phyloP scores from a whole-genome alignment of 2,113 vertebrate species.

The Ancistrus triradiatus region DNA sequence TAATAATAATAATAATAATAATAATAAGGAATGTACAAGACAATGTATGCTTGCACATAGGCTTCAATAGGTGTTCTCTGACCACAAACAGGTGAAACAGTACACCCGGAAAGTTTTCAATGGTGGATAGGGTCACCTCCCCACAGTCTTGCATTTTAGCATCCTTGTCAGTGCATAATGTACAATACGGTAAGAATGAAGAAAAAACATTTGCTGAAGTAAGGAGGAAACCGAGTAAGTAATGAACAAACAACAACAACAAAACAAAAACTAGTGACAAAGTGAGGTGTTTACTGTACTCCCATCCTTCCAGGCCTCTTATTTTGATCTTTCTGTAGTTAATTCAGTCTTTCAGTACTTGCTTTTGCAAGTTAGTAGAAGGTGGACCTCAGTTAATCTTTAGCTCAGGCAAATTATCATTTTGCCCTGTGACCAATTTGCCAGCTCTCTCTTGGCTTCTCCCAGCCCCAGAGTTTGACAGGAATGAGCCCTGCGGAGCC shows the following conservation, averaged over 20 bases:
- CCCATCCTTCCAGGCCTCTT: constrained; percentile 21
- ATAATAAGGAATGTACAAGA: too few relatives aligned
- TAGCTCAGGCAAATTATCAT: constrained; percentile 47
- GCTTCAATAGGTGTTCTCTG: too few relatives aligned
- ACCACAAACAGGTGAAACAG: too few relatives aligned
- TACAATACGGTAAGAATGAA: too few relatives aligned
- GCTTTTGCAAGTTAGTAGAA: constrained; percentile 40
- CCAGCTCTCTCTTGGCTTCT: constrained; percentile 17
- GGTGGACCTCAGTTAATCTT: constrained; percentile 48
- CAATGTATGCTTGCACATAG: too few relatives aligned
- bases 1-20: too few relatives aligned
- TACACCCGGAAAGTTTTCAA: too few relatives aligned
- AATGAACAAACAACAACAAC: too few relatives aligned
- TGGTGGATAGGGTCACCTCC: too few relatives aligned
- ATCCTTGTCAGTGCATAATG: too few relatives aligned
- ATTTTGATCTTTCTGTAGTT: constrained; percentile 29
- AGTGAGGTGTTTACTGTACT: constrained; percentile 14
- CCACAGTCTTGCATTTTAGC: too few relatives aligned
- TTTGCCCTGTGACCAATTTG: constrained; percentile 37
- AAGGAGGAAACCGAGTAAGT: neutral
- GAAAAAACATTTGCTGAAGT: too few relatives aligned
- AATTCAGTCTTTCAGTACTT: constrained; percentile 43
- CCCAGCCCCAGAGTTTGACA: constrained; percentile 29
- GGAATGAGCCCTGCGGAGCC: constrained; percentile 14
- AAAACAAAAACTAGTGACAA: constrained; percentile 15